Conservation (phyloP, 2,113 vertebrate species). For the Himantopus leucocephalus region DNA sequence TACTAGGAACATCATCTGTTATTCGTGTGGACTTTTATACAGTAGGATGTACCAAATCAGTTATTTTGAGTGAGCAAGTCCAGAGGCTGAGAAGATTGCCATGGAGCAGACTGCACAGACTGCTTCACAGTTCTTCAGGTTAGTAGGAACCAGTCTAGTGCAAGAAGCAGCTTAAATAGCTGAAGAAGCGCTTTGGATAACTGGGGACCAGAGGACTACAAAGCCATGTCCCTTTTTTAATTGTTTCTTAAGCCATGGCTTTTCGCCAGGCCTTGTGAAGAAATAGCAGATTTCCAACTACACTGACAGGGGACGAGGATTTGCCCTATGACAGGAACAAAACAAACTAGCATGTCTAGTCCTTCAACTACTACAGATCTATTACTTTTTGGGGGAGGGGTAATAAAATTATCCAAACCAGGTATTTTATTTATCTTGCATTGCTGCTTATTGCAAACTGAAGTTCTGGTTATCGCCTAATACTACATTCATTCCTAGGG, state of each 20-base stretch:
- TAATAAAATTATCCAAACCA: background rate
- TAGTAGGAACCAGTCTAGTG: background rate
- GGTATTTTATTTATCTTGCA: background rate
- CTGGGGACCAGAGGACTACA: background rate
- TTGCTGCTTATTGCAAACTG: background rate
- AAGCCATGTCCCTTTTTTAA: background rate
- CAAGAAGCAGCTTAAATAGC: background rate
- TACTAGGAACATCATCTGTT: background rate
- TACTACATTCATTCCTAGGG: background rate
- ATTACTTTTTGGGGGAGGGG: background rate
- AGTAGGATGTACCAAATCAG: background rate
- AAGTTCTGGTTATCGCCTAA: background rate
- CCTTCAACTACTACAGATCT: background rate
- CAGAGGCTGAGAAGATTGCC: background rate
- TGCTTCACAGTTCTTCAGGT: background rate
- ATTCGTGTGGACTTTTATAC: background rate
- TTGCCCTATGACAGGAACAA: background rate
- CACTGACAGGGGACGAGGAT: background rate
- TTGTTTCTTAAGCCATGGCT: background rate
- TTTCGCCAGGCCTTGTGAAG: background rate
- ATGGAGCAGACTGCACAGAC: rapidly evolving
- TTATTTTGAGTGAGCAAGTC: background rate
- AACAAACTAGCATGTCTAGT: background rate
- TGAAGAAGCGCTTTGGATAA: background rate
- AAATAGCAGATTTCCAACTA: background rate